These are phyloP conservation scores for Salmo trutta DNA, from an alignment of 2,797 vertebrate species.

Conservation along the genomic window DNA sequence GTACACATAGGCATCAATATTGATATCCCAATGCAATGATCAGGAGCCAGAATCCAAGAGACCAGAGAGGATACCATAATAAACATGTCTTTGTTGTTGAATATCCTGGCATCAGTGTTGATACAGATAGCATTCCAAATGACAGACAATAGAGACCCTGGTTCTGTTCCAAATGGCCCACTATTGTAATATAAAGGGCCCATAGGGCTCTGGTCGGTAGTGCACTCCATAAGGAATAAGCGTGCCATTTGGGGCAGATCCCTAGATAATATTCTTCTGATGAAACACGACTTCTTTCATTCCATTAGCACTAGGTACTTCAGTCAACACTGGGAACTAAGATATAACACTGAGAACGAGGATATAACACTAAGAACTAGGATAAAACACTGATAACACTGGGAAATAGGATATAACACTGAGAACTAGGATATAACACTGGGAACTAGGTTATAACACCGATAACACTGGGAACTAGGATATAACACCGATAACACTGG, in stretches of 20 bases:
- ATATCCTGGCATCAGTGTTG: neutral
- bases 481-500: too few relatives aligned
- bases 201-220: too few relatives aligned
- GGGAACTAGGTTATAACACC: too few relatives aligned
- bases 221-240: too few relatives aligned
- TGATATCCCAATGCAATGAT: neutral
- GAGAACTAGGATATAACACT: too few relatives aligned
- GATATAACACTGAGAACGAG: too few relatives aligned
- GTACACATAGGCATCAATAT: neutral
- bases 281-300: neutral
- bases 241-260: too few relatives aligned
- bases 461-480: too few relatives aligned
- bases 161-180: too few relatives aligned
- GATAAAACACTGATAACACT: too few relatives aligned
- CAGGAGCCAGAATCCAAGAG: neutral
- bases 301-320: neutral
- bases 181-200: too few relatives aligned
- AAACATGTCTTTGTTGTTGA: neutral
- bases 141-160: neutral
- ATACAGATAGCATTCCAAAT: neutral
- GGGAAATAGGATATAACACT: too few relatives aligned
- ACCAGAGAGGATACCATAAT: constrained; percentile 4
- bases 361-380: neutral
- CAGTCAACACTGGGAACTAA: neutral
- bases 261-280: neutral